These are phyloP conservation scores for Sebastes fasciatus DNA, from an alignment of 2,113 vertebrate species.

Conservation along the genomic window DNA sequence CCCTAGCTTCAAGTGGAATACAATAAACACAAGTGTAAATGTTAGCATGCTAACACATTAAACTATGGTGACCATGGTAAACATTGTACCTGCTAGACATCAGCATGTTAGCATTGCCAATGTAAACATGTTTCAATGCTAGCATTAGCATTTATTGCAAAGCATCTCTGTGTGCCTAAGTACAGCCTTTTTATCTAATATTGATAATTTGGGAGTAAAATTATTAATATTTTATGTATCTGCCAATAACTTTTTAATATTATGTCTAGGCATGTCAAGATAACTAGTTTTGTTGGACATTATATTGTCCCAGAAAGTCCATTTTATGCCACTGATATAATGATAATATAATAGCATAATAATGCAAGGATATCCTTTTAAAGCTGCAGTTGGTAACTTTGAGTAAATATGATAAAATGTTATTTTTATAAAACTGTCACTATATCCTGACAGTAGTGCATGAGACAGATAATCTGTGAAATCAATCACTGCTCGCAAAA, in stretches of 20 bases:
- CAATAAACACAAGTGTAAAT: background rate
- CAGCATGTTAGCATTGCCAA: background rate
- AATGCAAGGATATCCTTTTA: too few species aligned
- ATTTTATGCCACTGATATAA: too few species aligned
- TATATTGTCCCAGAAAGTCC: too few species aligned
- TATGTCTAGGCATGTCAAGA: too few species aligned
- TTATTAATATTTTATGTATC: background rate
- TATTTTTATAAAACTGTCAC: too few species aligned
- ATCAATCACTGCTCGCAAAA: too few species aligned
- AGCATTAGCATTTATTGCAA: background rate
- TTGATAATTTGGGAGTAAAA: background rate
- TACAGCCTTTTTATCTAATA: background rate
- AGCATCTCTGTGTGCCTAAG: background rate
- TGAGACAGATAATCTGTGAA: too few species aligned
- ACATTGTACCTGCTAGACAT: background rate
- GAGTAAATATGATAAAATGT: too few species aligned
- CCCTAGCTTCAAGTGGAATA: background rate
- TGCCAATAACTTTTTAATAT: background rate
- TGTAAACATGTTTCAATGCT: background rate
- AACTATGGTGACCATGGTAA: background rate
- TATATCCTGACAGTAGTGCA: too few species aligned
- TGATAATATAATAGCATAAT: too few species aligned
- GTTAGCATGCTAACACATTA: background rate
- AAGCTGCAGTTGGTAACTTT: too few species aligned
- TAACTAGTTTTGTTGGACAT: background rate